A percentile compares a stretch with the other conserved stretches of the same genome.
Evolutionary conservation across 92 coral and sea anemone species (phyloP).

Genomic region (Phenganax subtilis): DNA sequence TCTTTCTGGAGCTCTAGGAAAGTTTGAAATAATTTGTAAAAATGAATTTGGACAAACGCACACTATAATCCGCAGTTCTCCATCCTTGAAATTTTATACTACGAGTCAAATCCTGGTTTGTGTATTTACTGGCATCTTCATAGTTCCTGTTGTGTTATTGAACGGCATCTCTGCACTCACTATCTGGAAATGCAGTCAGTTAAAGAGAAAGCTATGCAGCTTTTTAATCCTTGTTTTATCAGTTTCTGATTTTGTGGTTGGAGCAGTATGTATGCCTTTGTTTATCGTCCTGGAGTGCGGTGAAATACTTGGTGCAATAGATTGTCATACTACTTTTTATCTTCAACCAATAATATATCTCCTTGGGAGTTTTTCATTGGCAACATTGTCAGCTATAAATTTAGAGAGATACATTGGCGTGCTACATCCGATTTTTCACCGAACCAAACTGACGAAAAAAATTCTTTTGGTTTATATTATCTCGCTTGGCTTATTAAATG

Average conservation of each 20-base stretch:
- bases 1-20: too few species aligned
- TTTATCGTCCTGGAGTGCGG: background rate
- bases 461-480: background rate
- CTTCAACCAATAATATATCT: background rate
- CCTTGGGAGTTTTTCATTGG: background rate
- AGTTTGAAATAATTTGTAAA: too few species aligned
- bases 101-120: background rate
- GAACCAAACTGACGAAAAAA: background rate
- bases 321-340: background rate
- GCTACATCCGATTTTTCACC: background rate
- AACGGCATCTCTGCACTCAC: background rate
- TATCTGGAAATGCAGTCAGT: background rate
- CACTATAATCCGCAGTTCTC: background rate
- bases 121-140: background rate
- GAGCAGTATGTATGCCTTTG: background rate
- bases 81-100: background rate
- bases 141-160: slow-evolving; percentile 3
- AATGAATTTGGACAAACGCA: too few species aligned
- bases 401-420: background rate
- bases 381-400: background rate
- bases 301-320: background rate
- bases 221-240: background rate
- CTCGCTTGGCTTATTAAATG: background rate
- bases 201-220: background rate
- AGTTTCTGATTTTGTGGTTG: background rate